Evolutionary conservation across 2,888 invertebrate genomes (phyloP), one percentile per base, ranked within the genome.

Genomic region (Ectemnius continuus): DNA sequence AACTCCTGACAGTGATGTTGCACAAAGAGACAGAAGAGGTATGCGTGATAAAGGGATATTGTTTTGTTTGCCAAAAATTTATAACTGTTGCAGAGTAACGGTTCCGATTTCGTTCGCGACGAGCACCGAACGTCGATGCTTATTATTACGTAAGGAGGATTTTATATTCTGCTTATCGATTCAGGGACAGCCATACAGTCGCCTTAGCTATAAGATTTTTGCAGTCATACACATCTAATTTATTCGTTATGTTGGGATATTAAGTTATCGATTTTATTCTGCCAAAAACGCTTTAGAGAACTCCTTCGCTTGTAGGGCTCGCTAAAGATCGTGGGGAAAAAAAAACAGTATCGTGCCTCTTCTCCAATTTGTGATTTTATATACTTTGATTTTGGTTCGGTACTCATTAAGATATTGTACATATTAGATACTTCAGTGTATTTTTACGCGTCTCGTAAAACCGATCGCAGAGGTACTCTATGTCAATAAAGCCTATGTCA

Each of bases 1-100:
- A 69, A 48, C 68, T 79, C 68, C 70, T 75, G 75, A 80, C 75
- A 79, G 75, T 80, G 80, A 82, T 82, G 75, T 81, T 76, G 79
- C 72, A 62, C 73, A 23, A 63, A 45, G 14, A 14, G n/a, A 36
- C 20, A n/a, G 14, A 36, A 36, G 61, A 61, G 57, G 61, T 16
- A 66, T 59, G 58, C 59, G 58, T 70, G 14, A 23, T 72, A 59
- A 52, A 45, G 61, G 36, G 60, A 52, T 63, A 75, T 60, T 72
- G 76, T 77, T 77, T 77, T 68, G 59, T 78, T 78, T 68, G 63
- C 48, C 65, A 64, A 70, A 70, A 70, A 65, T 75, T 70, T 75
- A 78, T 69, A 61, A 45, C 52, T 69, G 61, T 65, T 69, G 67
- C 69, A 23, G 61, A 11, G 20, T 67, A 72, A 72, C 62, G 63